phyloP scores from a whole-genome alignment of 2,113 vertebrate genomes.

The Peucedramus taeniatus region DNA sequence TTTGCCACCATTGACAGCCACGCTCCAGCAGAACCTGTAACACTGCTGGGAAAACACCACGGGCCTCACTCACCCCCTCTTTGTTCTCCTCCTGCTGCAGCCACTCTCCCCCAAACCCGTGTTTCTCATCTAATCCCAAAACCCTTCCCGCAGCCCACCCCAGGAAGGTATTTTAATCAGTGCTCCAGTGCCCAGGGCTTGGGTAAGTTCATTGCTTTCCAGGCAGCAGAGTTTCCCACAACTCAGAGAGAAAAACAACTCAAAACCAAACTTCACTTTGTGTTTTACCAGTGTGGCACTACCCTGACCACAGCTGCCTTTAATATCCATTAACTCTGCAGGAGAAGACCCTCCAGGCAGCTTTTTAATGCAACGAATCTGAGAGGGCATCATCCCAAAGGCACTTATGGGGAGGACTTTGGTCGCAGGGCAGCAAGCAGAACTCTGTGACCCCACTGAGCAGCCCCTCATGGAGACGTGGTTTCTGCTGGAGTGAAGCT shows the following conservation, averaged over 20 bases:
- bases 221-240: background rate
- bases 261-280: background rate
- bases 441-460: fast-evolving
- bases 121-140: background rate
- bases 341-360: background rate
- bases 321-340: background rate
- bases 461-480: fast-evolving
- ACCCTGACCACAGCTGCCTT: background rate
- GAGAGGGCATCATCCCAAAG: background rate
- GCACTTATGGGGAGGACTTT: background rate
- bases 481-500: background rate
- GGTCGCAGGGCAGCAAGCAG: background rate
- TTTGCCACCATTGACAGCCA: background rate
- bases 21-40: background rate
- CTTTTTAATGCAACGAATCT: background rate
- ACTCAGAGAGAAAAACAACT: background rate
- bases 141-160: fast-evolving
- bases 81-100: background rate
- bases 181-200: background rate
- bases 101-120: background rate
- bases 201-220: background rate
- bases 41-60: background rate
- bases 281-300: background rate
- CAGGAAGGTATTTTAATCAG: background rate
- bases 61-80: background rate